Evolutionary conservation across 2,888 invertebrate genomes (phyloP).

Genomic region (Podabrus alpinus): DNA sequence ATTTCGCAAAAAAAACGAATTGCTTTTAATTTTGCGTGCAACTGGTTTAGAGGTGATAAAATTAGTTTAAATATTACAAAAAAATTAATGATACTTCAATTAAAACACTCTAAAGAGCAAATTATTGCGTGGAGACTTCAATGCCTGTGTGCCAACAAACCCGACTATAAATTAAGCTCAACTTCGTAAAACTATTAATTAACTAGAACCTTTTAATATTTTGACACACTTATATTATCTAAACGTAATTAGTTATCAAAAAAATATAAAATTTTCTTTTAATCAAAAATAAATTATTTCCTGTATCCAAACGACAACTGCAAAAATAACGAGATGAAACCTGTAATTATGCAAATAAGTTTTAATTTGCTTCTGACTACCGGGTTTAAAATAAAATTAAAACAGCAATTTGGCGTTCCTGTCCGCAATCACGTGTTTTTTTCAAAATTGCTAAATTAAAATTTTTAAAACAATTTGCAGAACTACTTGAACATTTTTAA

Average conservation of each 20-base stretch:
- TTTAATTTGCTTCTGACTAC: slow-evolving; percentile 10
- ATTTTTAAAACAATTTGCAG: background rate
- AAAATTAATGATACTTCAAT: background rate
- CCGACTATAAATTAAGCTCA: background rate
- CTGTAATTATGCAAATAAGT: slow-evolving; percentile 26
- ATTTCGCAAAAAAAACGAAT: background rate
- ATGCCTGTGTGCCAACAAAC: background rate
- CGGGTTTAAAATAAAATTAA: slow-evolving; percentile 11
- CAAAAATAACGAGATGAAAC: slow-evolving; percentile 15
- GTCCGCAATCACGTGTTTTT: background rate
- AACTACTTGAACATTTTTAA: background rate
- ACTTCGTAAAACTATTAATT: background rate
- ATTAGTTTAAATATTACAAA: background rate
- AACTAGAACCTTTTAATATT: background rate
- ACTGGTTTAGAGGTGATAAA: background rate
- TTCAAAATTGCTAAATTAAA: background rate
- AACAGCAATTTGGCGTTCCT: background rate
- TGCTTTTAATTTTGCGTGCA: background rate
- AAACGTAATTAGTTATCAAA: background rate
- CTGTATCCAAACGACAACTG: slow-evolving; percentile 5
- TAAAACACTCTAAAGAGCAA: background rate
- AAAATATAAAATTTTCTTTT: background rate
- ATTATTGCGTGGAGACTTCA: background rate
- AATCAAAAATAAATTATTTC: slow-evolving; percentile 15
- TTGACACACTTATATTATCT: slow-evolving; percentile 4